Evolutionary conservation across 2,888 invertebrate species (phyloP).

Genomic region (Cloeon dipterum): DNA sequence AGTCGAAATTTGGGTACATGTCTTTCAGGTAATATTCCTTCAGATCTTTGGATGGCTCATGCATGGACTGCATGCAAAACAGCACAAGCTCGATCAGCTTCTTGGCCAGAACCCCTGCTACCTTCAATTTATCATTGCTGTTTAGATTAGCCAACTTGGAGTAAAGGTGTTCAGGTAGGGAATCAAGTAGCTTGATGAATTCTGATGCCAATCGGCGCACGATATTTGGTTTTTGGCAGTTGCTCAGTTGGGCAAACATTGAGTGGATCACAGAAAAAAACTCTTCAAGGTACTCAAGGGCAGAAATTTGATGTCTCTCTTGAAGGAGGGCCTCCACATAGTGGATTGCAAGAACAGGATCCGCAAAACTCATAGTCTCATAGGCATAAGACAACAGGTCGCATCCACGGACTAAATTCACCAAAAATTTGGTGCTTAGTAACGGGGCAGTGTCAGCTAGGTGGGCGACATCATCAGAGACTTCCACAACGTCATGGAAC

Average conservation of each 20-base stretch:
- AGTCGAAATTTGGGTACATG: background rate
- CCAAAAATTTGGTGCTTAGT: background rate
- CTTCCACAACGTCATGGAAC: background rate
- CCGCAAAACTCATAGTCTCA: background rate
- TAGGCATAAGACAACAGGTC: background rate
- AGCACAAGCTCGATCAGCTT: background rate
- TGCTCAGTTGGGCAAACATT: too few relatives aligned
- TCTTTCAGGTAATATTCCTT: background rate
- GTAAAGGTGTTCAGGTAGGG: too few relatives aligned
- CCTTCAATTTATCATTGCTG: background rate
- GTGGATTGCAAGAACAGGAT: background rate
- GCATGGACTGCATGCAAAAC: background rate
- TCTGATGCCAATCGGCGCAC: too few relatives aligned
- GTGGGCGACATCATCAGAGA: background rate
- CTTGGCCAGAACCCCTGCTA: background rate
- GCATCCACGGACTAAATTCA: background rate
- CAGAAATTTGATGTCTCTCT: too few relatives aligned
- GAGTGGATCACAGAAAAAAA: too few relatives aligned
- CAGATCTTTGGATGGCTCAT: background rate
- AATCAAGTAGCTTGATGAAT: too few relatives aligned
- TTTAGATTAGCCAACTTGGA: background rate
- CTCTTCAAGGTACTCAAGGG: too few relatives aligned
- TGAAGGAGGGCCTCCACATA: background rate
- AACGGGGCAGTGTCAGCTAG: background rate
- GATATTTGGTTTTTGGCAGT: too few relatives aligned